Conservation (phyloP, 2,888 invertebrate species). For the Autographa pulchrina region DNA sequence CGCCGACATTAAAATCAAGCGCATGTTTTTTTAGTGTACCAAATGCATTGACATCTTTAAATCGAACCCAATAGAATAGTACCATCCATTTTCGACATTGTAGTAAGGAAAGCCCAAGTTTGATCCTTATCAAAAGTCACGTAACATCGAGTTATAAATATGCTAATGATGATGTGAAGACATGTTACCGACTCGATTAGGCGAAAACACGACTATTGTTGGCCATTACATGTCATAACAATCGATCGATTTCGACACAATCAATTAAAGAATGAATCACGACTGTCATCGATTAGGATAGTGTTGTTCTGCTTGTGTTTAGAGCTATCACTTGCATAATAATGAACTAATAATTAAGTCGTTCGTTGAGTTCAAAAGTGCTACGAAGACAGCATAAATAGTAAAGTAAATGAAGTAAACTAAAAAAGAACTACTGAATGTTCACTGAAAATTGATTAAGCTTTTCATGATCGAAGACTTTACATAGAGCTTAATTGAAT, state of each 20-base stretch:
- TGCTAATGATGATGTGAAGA: conserved; percentile 35
- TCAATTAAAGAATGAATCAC: conserved; percentile 34
- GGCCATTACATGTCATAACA: conserved; percentile 26
- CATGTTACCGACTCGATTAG: conserved; percentile 29
- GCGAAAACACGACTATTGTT: conserved; percentile 27
- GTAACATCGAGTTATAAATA: conserved; percentile 25
- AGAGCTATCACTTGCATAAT: background rate
- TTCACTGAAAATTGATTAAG: too few relatives aligned
- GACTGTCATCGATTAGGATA: conserved; percentile 9
- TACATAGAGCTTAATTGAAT: too few relatives aligned
- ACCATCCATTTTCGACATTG: background rate
- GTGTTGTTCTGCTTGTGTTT: conserved; percentile 10
- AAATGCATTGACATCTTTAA: too few relatives aligned
- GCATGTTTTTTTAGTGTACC: too few relatives aligned
- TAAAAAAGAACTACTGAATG: too few relatives aligned
- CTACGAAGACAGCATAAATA: background rate
- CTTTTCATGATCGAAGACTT: too few relatives aligned
- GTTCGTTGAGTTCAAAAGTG: background rate
- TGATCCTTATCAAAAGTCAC: background rate
- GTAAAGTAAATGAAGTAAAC: too few relatives aligned
- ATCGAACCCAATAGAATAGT: too few relatives aligned
- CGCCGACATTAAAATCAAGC: too few relatives aligned
- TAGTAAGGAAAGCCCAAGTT: background rate
- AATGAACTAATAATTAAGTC: background rate
- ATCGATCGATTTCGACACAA: conserved; percentile 22